These are phyloP conservation scores for Thalpophila matura DNA, from an alignment of 2,888 invertebrate genomes.

Conservation along the genomic window DNA sequence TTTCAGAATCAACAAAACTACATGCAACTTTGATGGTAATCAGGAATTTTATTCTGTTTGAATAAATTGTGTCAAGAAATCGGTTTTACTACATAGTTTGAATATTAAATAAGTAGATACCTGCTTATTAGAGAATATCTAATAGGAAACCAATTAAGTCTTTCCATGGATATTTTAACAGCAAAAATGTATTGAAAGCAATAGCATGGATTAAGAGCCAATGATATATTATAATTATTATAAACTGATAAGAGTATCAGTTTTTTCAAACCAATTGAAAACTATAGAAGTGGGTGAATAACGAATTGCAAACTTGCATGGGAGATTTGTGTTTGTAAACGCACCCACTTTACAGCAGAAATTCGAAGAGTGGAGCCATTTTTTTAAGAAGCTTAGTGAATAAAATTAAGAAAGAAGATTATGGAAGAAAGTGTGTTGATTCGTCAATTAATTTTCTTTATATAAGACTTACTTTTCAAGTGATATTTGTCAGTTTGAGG, in stretches of 20 bases:
- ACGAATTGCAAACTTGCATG: not conserved
- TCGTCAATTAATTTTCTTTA: too few relatives aligned
- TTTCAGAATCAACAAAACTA: slow-evolving; percentile 50
- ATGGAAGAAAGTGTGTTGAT: too few relatives aligned
- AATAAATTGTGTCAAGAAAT: slow-evolving; percentile 43
- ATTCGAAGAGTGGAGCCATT: too few relatives aligned
- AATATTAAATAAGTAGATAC: slow-evolving; percentile 31
- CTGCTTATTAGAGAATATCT: slow-evolving; percentile 28
- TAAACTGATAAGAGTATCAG: too few relatives aligned
- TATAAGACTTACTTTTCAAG: too few relatives aligned
- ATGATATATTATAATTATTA: too few relatives aligned
- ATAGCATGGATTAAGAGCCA: too few relatives aligned
- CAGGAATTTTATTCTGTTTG: slow-evolving; percentile 40
- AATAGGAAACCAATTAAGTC: slow-evolving; percentile 42
- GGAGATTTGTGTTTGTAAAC: too few relatives aligned
- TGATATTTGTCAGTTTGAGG: too few relatives aligned
- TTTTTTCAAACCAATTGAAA: not conserved
- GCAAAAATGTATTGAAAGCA: slow-evolving; percentile 1
- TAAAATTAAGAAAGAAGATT: too few relatives aligned
- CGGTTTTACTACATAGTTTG: slow-evolving; percentile 30
- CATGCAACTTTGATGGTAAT: slow-evolving; percentile 44
- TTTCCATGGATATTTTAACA: slow-evolving; percentile 8
- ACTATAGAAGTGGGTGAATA: not conserved
- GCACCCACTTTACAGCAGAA: too few relatives aligned
- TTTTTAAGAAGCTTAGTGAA: too few relatives aligned